Evolutionary conservation across 2,113 vertebrate genomes (phyloP).

Genomic region (Ellobius talpinus): DNA sequence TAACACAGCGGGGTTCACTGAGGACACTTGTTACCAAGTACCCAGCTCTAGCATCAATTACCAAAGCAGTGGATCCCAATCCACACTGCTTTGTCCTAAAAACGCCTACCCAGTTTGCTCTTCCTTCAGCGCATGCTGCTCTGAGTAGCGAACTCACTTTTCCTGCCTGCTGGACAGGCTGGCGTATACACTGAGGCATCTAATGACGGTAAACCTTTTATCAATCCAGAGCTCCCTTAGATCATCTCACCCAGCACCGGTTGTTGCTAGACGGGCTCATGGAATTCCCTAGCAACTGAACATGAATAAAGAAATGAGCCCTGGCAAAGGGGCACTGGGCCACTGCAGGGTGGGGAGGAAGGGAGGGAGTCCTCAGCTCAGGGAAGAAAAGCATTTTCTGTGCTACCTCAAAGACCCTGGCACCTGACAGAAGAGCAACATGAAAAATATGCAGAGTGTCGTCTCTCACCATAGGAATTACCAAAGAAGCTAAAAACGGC

Average conservation of each 20-base stretch:
- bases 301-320: conserved; percentile 58
- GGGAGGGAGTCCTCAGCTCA: conserved; percentile 43
- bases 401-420: conserved; percentile 81
- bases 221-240: not conserved
- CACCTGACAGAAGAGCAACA: conserved; percentile 84
- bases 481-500: conserved; percentile 89
- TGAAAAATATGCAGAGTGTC: conserved; percentile 86
- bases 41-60: not conserved
- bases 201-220: conserved; percentile 44
- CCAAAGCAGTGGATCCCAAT: conserved; percentile 3
- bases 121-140: not conserved
- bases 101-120: not conserved
- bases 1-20: not conserved
- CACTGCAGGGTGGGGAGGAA: not conserved
- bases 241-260: conserved; percentile 23
- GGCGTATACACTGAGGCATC: not conserved
- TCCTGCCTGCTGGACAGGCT: not conserved
- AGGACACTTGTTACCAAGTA: not conserved
- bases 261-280: conserved; percentile 41
- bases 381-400: conserved; percentile 69
- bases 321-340: not conserved
- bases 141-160: conserved; percentile 15
- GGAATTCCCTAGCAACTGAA: conserved; percentile 66
- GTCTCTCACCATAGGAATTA: conserved; percentile 88
- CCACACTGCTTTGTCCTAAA: not conserved